Conservation (phyloP, 2,113 vertebrate genomes). For the Proteles cristata region DNA sequence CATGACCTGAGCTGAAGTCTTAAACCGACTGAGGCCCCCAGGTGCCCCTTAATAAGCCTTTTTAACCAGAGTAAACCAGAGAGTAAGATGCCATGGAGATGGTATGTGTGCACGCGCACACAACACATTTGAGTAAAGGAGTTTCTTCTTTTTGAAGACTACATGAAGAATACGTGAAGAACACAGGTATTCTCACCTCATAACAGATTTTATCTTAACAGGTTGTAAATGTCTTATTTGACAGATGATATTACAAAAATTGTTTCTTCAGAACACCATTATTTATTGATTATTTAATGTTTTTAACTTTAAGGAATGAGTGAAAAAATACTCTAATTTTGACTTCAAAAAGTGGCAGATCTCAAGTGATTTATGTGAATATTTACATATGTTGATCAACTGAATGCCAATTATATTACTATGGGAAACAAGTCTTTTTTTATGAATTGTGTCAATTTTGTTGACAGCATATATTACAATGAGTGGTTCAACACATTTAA, state of each 20-base stretch:
- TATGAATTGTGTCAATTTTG: neutral
- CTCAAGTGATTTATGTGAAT: neutral
- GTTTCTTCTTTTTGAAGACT: neutral
- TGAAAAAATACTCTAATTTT: neutral
- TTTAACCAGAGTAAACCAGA: neutral
- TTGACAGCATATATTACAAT: neutral
- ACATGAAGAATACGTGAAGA: neutral
- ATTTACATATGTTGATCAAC: constrained; percentile 41
- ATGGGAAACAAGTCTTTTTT: neutral
- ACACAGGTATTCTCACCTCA: neutral
- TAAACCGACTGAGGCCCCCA: no score
- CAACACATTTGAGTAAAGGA: neutral
- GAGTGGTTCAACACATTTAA: neutral
- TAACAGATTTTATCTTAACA: neutral
- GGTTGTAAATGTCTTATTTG: neutral
- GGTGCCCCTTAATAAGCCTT: neutral
- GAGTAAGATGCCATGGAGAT: neutral
- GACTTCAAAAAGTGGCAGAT: neutral
- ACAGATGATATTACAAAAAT: neutral
- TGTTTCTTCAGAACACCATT: neutral
- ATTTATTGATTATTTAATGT: neutral
- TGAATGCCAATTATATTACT: constrained; percentile 26
- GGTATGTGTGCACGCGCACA: neutral
- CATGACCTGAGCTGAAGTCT: no score
- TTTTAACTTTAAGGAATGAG: constrained; percentile 17